Evolutionary conservation across 2,888 invertebrate species (phyloP).

Genomic region (Meliscaeva auricollis): DNA sequence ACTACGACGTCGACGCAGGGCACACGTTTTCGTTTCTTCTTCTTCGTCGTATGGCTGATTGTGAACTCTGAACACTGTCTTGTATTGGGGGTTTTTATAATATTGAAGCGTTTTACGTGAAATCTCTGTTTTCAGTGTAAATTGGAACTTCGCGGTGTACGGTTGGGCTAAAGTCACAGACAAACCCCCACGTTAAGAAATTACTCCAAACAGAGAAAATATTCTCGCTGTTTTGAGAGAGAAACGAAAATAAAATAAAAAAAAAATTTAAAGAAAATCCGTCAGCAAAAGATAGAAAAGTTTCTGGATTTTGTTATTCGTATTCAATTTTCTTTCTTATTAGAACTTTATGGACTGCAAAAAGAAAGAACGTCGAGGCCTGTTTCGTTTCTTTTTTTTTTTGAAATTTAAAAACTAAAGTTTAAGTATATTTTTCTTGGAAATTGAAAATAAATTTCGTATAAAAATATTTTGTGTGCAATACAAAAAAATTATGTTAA

Average conservation of each 20-base stretch:
- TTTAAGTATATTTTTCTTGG: background rate
- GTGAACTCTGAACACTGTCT: too few species aligned
- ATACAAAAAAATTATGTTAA: slow-evolving; percentile 14
- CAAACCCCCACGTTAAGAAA: slow-evolving; percentile 46
- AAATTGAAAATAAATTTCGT: too few species aligned
- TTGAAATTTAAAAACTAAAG: background rate
- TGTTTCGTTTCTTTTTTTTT: background rate
- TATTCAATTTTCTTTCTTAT: slow-evolving; percentile 60
- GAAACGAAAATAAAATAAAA: slow-evolving; percentile 46
- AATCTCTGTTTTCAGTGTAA: slow-evolving; percentile 83
- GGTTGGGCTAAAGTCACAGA: slow-evolving; percentile 78
- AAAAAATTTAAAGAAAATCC: slow-evolving; percentile 62
- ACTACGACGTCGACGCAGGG: slow-evolving; percentile 67
- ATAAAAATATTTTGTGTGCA: slow-evolving; percentile 23
- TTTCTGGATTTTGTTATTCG: slow-evolving; percentile 44
- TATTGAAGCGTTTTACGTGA: slow-evolving; percentile 73
- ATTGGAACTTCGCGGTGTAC: slow-evolving; percentile 84
- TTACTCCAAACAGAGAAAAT: slow-evolving; percentile 64
- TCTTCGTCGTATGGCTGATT: background rate
- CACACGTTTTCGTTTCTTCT: slow-evolving; percentile 60
- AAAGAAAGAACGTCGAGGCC: slow-evolving; percentile 45
- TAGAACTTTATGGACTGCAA: slow-evolving; percentile 51
- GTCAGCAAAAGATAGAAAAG: slow-evolving; percentile 65
- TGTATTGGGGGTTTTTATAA: slow-evolving; percentile 65
- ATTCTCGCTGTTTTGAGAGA: slow-evolving; percentile 67